These are phyloP conservation scores for Cheilosia variabilis DNA, from an alignment of 2,888 invertebrate species.

Conservation along the genomic window DNA sequence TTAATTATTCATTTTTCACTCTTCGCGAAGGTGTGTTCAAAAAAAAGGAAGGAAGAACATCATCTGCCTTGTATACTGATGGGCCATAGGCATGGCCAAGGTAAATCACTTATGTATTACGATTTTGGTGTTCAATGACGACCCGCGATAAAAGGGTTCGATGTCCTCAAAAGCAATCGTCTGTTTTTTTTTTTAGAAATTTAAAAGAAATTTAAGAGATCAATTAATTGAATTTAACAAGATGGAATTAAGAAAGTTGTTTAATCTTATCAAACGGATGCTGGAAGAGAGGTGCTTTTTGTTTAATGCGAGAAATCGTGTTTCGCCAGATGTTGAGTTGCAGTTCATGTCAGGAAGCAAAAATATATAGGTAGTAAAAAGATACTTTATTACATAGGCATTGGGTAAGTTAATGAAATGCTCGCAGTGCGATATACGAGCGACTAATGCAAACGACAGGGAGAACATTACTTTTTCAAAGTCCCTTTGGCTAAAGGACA, in stretches of 20 bases:
- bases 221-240: slow-evolving; percentile 10
- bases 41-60: neutral
- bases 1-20: slow-evolving; percentile 29
- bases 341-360: neutral
- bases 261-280: neutral
- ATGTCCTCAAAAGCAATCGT: slow-evolving; percentile 17
- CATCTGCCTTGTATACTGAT: neutral
- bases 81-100: neutral
- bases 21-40: slow-evolving; percentile 25
- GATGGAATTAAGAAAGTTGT: neutral
- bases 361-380: too few relatives aligned
- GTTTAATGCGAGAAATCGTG: neutral
- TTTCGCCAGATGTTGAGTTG: neutral
- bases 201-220: neutral
- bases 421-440: too few relatives aligned
- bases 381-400: too few relatives aligned
- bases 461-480: too few relatives aligned
- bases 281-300: neutral
- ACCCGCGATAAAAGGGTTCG: slow-evolving; percentile 29
- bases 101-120: neutral
- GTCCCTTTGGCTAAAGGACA: too few relatives aligned
- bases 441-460: too few relatives aligned
- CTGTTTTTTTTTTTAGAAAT: slow-evolving; percentile 6
- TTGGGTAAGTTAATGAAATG: too few relatives aligned
- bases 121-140: neutral